phyloP scores from a whole-genome alignment of 1,140 invertebrate genomes.

The Drosophila trapezifrons region DNA sequence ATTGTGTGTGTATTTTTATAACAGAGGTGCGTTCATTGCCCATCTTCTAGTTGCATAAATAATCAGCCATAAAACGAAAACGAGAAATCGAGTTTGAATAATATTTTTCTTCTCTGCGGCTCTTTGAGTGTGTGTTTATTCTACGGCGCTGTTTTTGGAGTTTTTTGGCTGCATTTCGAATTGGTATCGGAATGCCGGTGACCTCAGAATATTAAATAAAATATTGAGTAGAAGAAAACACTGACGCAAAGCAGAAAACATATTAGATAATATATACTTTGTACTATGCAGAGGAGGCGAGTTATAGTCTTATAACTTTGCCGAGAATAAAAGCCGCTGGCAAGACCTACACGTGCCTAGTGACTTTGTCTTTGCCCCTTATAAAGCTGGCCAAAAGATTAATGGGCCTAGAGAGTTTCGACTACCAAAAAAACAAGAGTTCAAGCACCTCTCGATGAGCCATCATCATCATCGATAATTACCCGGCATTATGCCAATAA shows the following conservation, averaged over 20 bases:
- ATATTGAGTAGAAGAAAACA: constrained; percentile 38
- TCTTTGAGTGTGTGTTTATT: constrained; percentile 1
- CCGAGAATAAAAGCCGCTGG: constrained; percentile 6
- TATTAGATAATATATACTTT: constrained; percentile 15
- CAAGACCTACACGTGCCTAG: constrained; percentile 26
- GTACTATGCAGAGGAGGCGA: constrained; percentile 23
- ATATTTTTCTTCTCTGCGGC: constrained; percentile 32
- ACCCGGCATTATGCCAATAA: constrained; percentile 38
- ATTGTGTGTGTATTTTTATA: constrained; percentile 6
- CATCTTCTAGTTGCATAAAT: constrained; percentile 66
- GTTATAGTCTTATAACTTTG: too few relatives aligned
- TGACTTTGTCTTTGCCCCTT: constrained; percentile 8
- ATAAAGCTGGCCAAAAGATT: constrained; percentile 26
- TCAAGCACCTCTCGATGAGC: constrained; percentile 32
- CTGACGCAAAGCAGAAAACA: constrained; percentile 29
- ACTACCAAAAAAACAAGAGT: constrained; percentile 31
- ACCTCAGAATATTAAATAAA: constrained; percentile 60
- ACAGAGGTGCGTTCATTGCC: constrained; percentile 48
- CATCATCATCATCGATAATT: constrained; percentile 27
- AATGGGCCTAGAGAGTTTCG: constrained; percentile 23
- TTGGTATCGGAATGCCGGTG: constrained; percentile 65
- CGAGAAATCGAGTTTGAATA: constrained; percentile 49
- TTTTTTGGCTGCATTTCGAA: constrained; percentile 50
- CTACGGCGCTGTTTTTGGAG: constrained; percentile 13
- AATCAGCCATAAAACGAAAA: constrained; percentile 48